A percentile compares a stretch with the other conserved stretches of the same genome.
Evolutionary conservation across 1,140 invertebrate genomes (phyloP).

Genomic region (Steinernema feltiae): DNA sequence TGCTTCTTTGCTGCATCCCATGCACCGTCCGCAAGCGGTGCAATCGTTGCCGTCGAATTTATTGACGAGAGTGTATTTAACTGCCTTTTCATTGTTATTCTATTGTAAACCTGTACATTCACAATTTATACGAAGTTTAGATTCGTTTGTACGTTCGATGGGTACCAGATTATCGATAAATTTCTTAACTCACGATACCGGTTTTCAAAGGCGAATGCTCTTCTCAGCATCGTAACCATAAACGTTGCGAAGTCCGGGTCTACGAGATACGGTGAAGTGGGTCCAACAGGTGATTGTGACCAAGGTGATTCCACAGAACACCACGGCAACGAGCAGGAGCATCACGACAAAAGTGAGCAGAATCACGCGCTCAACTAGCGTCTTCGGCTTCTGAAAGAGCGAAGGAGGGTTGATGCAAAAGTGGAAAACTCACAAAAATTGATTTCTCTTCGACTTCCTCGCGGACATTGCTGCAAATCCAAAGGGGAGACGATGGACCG

Average conservation of each 20-base stretch:
- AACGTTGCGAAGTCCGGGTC: background rate
- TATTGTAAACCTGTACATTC: background rate
- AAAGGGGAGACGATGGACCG: background rate
- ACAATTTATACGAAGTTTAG: background rate
- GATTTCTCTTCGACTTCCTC: background rate
- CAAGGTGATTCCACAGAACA: background rate
- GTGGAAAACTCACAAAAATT: background rate
- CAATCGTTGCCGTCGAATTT: background rate
- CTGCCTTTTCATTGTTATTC: constrained; percentile 2
- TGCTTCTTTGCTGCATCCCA: constrained; percentile 50
- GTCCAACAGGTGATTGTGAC: background rate
- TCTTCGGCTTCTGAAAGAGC: background rate
- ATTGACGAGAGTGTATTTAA: background rate
- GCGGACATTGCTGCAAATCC: background rate
- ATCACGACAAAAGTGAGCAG: background rate
- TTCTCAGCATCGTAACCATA: background rate
- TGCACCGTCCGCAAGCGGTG: constrained; percentile 33
- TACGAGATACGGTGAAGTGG: background rate
- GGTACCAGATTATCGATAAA: no score
- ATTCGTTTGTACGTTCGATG: background rate
- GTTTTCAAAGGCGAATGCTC: background rate
- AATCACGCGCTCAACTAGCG: background rate
- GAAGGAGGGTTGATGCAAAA: background rate
- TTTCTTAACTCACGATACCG: no score
- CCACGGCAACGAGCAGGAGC: background rate